Conservation (phyloP, 1,140 invertebrate species). For the Nixonia krombeini region DNA sequence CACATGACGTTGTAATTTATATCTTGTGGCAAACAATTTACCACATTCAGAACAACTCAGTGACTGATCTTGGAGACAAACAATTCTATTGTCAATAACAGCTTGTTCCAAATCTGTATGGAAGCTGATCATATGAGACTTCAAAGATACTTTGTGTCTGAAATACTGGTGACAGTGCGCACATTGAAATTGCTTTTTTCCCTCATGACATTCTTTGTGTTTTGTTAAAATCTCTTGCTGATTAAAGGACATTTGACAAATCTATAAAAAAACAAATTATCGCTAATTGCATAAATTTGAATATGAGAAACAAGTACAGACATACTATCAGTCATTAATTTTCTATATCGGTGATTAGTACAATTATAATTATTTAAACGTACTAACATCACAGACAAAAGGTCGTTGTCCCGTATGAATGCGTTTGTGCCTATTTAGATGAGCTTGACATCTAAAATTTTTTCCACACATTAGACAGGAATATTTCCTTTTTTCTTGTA, state of each 20-base stretch:
- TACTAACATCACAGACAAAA: slow-evolving; percentile 61
- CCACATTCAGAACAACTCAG: slow-evolving; percentile 64
- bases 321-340: too few species aligned
- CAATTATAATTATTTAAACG: too few species aligned
- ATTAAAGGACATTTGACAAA: slow-evolving; percentile 75
- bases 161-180: slow-evolving; percentile 73
- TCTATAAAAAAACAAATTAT: slow-evolving; percentile 57
- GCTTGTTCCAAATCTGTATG: slow-evolving; percentile 52
- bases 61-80: slow-evolving; percentile 33
- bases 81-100: slow-evolving; percentile 21
- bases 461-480: slow-evolving; percentile 60
- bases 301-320: too few species aligned
- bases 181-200: slow-evolving; percentile 73
- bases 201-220: slow-evolving; percentile 73
- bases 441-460: slow-evolving; percentile 63
- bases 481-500: slow-evolving; percentile 43
- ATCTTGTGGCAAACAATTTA: slow-evolving; percentile 69
- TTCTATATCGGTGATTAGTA: too few species aligned
- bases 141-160: slow-evolving; percentile 65
- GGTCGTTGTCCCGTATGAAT: slow-evolving; percentile 65
- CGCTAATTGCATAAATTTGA: too few species aligned
- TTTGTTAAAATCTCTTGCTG: slow-evolving; percentile 74
- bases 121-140: slow-evolving; percentile 67
- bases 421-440: slow-evolving; percentile 65
- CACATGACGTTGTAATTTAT: slow-evolving; percentile 69